Evolutionary conservation across 1,140 invertebrate genomes (phyloP), one percentile per base, ranked within the genome.

Genomic region (Geopemphigus sp.): DNA sequence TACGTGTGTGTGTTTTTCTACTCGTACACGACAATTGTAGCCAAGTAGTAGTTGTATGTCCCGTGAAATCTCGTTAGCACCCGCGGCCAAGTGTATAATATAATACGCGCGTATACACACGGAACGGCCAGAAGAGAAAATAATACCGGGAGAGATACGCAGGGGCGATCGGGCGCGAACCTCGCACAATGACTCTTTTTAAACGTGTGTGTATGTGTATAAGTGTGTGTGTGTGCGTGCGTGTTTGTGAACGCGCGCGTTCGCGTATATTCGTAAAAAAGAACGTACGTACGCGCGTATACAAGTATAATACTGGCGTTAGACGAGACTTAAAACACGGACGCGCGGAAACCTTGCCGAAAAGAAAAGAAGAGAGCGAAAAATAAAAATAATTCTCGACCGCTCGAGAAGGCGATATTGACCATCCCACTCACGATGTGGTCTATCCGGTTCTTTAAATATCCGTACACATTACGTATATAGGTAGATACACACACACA

Each of bases 381-480:
- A 72, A 26, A 45, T 17, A 17, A 50, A 68, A 68, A 72, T 54
- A 72, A 72, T 72, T 29, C 68, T n/a, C n/a, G n/a, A 54, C 47
- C 68, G 29, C 47, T 53, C 50, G 17, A 72, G 68, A 72, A 72
- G 68, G 68, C 68, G 68, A 72, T 72, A 54, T 72, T 72, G 68
- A 72, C 68, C 68, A 54, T 72, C 68, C 68, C 68, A 72, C 68
- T 72, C 68, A 72, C 68, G 68, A 72, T 72, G 68, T 1, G 10
- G 68, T 72, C 68, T 54, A 54, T 72, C 68, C 68, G 68, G 68
- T 72, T 72, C 47, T 72, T 72, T 72, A 72, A 72, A 54, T n/a
- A 72, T 72, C 68, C 19, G n/a, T 22, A 50, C 26, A 19, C 50
- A 53, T 70, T 39, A 70, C 26, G 14, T 29, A 19, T 61, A 26